Percentiles rank a stretch among this genome's conserved stretches.
Evolutionary conservation across 2,113 vertebrate species (phyloP).

Genomic region (Megaleporinus macrocephalus): DNA sequence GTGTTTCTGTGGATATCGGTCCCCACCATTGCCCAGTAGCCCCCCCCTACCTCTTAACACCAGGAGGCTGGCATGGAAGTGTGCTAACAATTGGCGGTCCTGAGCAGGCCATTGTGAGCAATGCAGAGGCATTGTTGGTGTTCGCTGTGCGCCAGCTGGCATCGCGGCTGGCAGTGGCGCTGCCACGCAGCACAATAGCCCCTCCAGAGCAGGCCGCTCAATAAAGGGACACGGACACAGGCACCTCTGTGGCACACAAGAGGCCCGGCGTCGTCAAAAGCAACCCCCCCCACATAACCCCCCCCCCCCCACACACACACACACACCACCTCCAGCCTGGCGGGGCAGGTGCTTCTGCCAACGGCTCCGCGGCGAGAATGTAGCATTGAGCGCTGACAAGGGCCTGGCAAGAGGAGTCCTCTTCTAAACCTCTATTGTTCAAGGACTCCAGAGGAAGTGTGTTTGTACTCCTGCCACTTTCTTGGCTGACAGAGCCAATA

Average conservation of each 20-base stretch:
- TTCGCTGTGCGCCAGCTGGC: conserved; percentile 74
- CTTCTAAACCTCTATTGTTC: conserved; percentile 59
- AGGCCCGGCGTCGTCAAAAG: conserved; percentile 60
- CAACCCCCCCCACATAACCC: too few relatives aligned
- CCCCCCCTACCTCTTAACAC: conserved; percentile 5
- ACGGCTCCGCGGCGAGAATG: conserved; percentile 54
- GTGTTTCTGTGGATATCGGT: conserved; percentile 46
- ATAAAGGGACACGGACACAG: conserved; percentile 71
- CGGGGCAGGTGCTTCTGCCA: conserved; percentile 77
- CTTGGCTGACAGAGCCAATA: conserved; percentile 46
- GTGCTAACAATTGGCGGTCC: conserved; percentile 67
- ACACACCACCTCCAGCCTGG: conserved; percentile 13
- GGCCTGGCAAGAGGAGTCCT: conserved; percentile 66
- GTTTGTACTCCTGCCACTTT: conserved; percentile 37
- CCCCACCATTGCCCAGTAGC: not conserved
- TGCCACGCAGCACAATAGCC: conserved; percentile 76
- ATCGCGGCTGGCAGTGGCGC: conserved; percentile 68
- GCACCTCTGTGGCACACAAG: conserved; percentile 73
- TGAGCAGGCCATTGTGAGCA: conserved; percentile 69
- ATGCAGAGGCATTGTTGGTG: conserved; percentile 68
- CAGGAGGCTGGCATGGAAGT: conserved; percentile 63
- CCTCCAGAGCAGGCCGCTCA: conserved; percentile 70
- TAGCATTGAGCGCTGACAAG: conserved; percentile 69
- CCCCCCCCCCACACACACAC: too few relatives aligned
- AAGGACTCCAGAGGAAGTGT: conserved; percentile 46